Percentiles rank a stretch among this genome's conserved stretches.
Evolutionary conservation across 2,113 vertebrate genomes (phyloP).

Genomic region (Tragelaphus imberbis): DNA sequence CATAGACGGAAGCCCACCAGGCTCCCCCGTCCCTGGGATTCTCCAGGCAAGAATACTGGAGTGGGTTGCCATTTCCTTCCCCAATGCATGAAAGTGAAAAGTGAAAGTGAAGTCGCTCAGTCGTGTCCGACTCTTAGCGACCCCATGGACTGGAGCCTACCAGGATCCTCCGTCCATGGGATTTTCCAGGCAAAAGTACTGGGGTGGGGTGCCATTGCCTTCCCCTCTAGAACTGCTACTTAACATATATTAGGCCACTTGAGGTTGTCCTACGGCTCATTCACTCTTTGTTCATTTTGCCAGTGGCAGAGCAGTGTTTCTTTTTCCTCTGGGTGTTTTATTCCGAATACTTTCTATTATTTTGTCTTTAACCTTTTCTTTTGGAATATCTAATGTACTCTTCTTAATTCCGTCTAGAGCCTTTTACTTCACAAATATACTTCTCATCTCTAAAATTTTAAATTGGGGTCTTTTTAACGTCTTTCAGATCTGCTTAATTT

Average conservation of each 20-base stretch:
- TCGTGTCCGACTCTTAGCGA: too few relatives aligned
- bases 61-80: too few relatives aligned
- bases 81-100: too few relatives aligned
- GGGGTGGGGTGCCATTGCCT: too few relatives aligned
- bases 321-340: neutral
- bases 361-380: slow-evolving; percentile 29
- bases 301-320: neutral
- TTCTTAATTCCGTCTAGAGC: neutral
- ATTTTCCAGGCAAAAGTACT: too few relatives aligned
- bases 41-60: too few relatives aligned
- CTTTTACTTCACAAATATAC: neutral
- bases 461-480: neutral
- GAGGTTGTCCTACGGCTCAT: neutral
- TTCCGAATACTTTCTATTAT: neutral
- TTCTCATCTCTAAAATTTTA: neutral
- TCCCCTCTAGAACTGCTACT: neutral
- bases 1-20: too few relatives aligned
- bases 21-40: too few relatives aligned
- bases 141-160: too few relatives aligned
- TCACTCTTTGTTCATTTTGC: neutral
- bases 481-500: neutral
- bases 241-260: neutral
- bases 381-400: neutral
- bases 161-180: too few relatives aligned
- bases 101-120: too few relatives aligned